phyloP scores from a whole-genome alignment of 2,113 vertebrate species.

The Hystrix cristata region DNA sequence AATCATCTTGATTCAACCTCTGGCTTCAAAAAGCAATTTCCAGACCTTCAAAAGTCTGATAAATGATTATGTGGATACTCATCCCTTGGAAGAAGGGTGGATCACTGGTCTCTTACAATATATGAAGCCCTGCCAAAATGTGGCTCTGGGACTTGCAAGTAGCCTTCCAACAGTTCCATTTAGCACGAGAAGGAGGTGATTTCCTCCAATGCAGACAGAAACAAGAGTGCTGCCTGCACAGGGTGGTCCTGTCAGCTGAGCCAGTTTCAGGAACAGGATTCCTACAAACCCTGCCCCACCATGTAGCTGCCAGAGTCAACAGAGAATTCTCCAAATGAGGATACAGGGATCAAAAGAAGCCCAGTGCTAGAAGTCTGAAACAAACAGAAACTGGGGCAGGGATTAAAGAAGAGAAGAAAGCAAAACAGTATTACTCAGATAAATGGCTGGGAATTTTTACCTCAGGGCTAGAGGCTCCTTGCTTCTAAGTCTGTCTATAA shows the following conservation, averaged over 20 bases:
- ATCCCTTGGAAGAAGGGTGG: neutral
- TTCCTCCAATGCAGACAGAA: neutral
- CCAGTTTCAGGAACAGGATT: constrained; percentile 24
- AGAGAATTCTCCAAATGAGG: constrained; percentile 52
- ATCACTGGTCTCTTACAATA: neutral
- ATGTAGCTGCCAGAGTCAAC: constrained; percentile 3
- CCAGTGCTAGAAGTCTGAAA: neutral
- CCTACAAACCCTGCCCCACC: neutral
- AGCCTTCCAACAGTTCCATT: neutral
- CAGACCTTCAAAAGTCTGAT: neutral
- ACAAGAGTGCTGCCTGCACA: neutral
- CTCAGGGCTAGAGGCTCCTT: constrained; percentile 9
- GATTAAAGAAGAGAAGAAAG: constrained; percentile 53
- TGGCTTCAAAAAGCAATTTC: constrained; percentile 57
- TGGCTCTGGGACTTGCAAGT: neutral
- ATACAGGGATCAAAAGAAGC: neutral
- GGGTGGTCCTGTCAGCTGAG: neutral
- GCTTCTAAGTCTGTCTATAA: constrained; percentile 7
- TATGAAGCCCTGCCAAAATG: constrained; percentile 21
- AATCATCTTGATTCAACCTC: constrained; percentile 10
- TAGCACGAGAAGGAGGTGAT: neutral
- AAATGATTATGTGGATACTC: neutral
- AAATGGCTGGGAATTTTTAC: constrained; percentile 26
- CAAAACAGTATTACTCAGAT: constrained; percentile 20
- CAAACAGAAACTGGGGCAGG: constrained; percentile 52